phyloP scores from a whole-genome alignment of 1,140 invertebrate species.

The Physella acuta region DNA sequence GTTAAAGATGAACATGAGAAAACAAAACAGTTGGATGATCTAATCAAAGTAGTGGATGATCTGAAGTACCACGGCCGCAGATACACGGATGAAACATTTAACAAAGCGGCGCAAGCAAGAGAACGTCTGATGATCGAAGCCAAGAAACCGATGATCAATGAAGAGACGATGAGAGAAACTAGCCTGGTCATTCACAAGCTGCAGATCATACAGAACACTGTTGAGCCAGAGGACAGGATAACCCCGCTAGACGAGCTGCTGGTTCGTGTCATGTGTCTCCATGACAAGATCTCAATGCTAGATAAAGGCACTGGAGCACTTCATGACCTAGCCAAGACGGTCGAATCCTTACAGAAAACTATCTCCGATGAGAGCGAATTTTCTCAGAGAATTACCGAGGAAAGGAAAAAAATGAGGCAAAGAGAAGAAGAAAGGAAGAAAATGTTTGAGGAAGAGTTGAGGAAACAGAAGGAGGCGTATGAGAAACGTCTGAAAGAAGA shows the following conservation, averaged over 20 bases:
- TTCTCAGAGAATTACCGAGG: neutral
- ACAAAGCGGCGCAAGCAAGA: neutral
- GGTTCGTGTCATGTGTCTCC: neutral
- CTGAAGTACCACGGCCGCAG: neutral
- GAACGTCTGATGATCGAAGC: neutral
- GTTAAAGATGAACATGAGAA: neutral
- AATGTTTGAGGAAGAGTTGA: neutral
- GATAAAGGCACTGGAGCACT: neutral
- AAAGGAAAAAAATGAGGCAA: neutral
- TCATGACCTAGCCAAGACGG: neutral
- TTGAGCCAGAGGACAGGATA: neutral
- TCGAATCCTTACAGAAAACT: neutral
- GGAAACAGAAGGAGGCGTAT: neutral
- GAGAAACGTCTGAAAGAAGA: neutral
- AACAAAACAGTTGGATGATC: neutral
- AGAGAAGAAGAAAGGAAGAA: neutral
- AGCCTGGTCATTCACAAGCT: neutral
- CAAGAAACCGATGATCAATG: neutral
- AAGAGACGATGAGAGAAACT: neutral
- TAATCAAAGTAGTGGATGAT: neutral
- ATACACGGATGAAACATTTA: conserved; percentile 5
- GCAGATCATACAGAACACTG: neutral
- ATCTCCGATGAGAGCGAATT: neutral
- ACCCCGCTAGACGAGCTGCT: neutral
- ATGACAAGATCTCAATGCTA: neutral